Evolutionary conservation across 2,888 invertebrate species (phyloP).

Genomic region (Tetragonula carbonaria): DNA sequence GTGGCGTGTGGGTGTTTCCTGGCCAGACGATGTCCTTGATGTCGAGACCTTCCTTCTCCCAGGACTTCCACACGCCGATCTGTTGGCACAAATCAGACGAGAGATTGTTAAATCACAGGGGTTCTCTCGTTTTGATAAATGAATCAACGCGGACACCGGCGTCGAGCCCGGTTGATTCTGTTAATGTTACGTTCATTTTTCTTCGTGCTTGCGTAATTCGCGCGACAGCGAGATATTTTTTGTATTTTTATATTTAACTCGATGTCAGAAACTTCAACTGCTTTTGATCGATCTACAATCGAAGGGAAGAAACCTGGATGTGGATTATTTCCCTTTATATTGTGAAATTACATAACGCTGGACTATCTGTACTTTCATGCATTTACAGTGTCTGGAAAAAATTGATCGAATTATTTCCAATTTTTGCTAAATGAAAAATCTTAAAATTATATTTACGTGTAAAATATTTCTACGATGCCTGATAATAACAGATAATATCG

Average conservation of each 20-base stretch:
- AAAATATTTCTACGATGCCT: no score
- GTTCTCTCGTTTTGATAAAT: not conserved
- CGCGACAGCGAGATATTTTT: not conserved
- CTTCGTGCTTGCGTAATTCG: not conserved
- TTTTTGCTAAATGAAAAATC: no score
- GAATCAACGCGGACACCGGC: not conserved
- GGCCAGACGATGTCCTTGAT: conserved; percentile 99
- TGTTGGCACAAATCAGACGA: conserved; percentile 75
- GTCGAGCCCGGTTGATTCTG: not conserved
- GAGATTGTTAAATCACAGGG: not conserved
- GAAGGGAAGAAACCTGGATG: not conserved
- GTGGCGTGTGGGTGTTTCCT: conserved; percentile 97
- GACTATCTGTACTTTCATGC: no score
- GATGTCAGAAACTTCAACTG: not conserved
- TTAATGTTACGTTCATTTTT: not conserved
- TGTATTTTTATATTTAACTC: no score
- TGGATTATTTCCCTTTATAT: no score
- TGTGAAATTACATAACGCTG: no score
- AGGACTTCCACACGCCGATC: conserved; percentile 97
- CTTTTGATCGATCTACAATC: not conserved
- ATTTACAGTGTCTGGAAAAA: no score
- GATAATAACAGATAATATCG: no score
- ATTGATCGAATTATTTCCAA: no score
- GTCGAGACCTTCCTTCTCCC: conserved; percentile 94
- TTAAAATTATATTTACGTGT: no score